phyloP scores from a whole-genome alignment of 2,113 vertebrate species.

The Laticauda colubrina region DNA sequence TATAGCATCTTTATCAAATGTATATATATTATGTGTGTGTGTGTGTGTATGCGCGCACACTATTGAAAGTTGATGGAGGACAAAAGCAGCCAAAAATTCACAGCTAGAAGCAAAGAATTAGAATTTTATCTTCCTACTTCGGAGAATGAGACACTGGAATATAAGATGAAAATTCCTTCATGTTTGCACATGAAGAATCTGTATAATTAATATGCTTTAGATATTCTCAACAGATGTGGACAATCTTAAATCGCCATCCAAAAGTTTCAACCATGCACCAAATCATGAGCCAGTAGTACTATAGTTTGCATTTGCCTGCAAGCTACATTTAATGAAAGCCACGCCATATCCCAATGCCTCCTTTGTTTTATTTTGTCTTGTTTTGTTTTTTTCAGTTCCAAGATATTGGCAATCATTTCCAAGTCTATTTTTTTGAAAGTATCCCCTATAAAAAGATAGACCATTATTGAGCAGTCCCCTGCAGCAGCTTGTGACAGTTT shows the following conservation, averaged over 20 bases:
- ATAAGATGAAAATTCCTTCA: slow-evolving; percentile 32
- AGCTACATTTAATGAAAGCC: slow-evolving; percentile 28
- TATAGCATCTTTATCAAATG: neutral
- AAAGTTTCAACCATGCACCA: slow-evolving; percentile 44
- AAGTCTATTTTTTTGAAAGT: slow-evolving; percentile 38
- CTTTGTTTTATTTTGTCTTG: slow-evolving; percentile 32
- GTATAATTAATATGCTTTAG: slow-evolving; percentile 34
- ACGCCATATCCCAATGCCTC: neutral
- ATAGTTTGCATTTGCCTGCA: slow-evolving; percentile 31
- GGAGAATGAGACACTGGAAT: slow-evolving; percentile 29
- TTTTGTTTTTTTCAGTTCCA: neutral
- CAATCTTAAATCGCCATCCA: slow-evolving; percentile 28
- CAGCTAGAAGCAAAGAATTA: slow-evolving; percentile 20
- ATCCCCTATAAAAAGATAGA: slow-evolving; percentile 19
- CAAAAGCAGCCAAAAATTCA: neutral
- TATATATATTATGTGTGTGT: too few species aligned
- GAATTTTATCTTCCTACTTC: slow-evolving; percentile 7
- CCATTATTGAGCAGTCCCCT: slow-evolving; percentile 38
- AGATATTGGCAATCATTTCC: slow-evolving; percentile 20
- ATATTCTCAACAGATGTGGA: slow-evolving; percentile 33
- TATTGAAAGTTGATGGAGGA: slow-evolving; percentile 4
- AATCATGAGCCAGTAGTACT: slow-evolving; percentile 14
- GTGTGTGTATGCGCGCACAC: neutral
- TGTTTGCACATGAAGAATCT: slow-evolving; percentile 33
- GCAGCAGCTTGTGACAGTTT: slow-evolving; percentile 23